Base-by-base conservation (phyloP, 2,888 invertebrate genomes). In the Venustoraphidia nigricollis region DNA sequence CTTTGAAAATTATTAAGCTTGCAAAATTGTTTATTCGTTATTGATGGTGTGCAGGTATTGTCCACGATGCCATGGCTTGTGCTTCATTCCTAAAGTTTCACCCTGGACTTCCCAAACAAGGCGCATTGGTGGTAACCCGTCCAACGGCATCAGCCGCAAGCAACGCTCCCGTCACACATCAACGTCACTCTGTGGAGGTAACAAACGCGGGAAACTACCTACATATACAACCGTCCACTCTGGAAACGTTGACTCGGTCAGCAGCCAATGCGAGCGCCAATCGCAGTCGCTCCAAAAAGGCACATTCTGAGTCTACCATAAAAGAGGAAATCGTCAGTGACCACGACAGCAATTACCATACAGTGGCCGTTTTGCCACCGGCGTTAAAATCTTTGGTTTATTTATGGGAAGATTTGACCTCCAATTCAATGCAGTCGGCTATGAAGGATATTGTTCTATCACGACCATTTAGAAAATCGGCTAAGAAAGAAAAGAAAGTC, bases 31-130 rank as follows among this genome's bases (percentile, higher is more conserved):
- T 38, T 41, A 34, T 43, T 37, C 14, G 43, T 27, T 34, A 10
- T 44, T 45, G 49, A 52, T 51, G 52, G 37, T 37, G 50, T 46
- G 10, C 57, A 76, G 81, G 94, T 10, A 83, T 96, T 43, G 94
- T 96, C 0, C 94, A 95, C 63, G 96, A 97, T 64, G 94, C 96
- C 8, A 96, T 97, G 83, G 94, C 96, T 0, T 95, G 94, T 62
- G 93, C 96, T 0, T 91, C 95, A 1, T 97, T 92, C 63, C 73
- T 97, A 9, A 94, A 94, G 67, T 96, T 96, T 62, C 88, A 91
- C 65, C 92, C 91, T 1, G 79, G 80, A 35, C 65, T 91, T 51
- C 87, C 90, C 13, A 91, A 91, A 61, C 81, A 83, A 60, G 85
- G 75, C 53, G 86, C 72, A 57, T 69, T 80, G 1, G 87, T 89